A percentile compares a stretch with the other conserved stretches of the same genome.
These are phyloP conservation scores for Leptodirus hochenwartii DNA, from an alignment of 2,888 invertebrate genomes.

Conservation along the genomic window DNA sequence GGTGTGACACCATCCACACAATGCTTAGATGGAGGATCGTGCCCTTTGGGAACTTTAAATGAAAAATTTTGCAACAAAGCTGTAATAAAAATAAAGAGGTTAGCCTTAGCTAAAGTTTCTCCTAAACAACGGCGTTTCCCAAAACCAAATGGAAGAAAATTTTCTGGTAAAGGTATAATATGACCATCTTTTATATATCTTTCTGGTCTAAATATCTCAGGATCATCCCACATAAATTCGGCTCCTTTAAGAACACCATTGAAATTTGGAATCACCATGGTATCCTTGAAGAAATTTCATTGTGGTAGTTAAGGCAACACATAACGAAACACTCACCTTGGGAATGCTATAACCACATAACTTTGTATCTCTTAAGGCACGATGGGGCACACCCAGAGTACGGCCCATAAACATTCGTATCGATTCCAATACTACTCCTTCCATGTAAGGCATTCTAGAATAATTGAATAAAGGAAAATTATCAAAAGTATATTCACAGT, in stretches of 20 bases:
- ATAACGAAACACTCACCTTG: slow-evolving; percentile 33
- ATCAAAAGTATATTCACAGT: no score
- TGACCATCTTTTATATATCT: slow-evolving; percentile 46
- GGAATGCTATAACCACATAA: slow-evolving; percentile 58
- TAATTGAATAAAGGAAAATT: slow-evolving; percentile 6
- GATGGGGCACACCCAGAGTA: slow-evolving; percentile 62
- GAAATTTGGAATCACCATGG: slow-evolving; percentile 63
- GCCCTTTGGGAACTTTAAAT: slow-evolving; percentile 44
- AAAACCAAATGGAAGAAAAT: slow-evolving; percentile 59
- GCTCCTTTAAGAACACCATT: slow-evolving; percentile 53
- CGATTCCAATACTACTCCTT: slow-evolving; percentile 59
- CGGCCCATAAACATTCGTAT: slow-evolving; percentile 64
- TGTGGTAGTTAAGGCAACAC: slow-evolving; percentile 4
- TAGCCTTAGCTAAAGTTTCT: slow-evolving; percentile 58
- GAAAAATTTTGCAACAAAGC: slow-evolving; percentile 55
- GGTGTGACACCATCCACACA: slow-evolving; percentile 65
- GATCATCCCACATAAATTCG: slow-evolving; percentile 42
- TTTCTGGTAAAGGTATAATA: slow-evolving; percentile 39
- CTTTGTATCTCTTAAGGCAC: slow-evolving; percentile 52
- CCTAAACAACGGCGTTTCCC: slow-evolving; percentile 72
- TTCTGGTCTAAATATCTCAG: slow-evolving; percentile 55
- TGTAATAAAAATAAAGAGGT: slow-evolving; percentile 58
- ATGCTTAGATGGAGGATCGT: slow-evolving; percentile 41
- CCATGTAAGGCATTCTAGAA: slow-evolving; percentile 61
- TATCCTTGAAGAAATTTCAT: slow-evolving; percentile 35